phyloP scores from a whole-genome alignment of 1,140 invertebrate species.

The Helicoverpa armigera region DNA sequence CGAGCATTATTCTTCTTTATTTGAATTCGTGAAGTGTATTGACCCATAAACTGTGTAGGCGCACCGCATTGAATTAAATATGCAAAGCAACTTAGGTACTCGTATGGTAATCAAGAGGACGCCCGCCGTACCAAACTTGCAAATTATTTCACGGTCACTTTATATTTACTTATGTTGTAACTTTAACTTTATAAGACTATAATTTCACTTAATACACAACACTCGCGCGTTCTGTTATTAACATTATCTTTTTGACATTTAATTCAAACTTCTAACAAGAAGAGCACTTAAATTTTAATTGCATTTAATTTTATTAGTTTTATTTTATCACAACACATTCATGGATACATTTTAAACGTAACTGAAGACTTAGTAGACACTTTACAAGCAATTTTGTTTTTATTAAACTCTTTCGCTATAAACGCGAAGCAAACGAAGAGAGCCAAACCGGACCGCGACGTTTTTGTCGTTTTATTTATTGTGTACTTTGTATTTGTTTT shows the following conservation, averaged over 20 bases:
- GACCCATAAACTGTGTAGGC: slow-evolving; percentile 19
- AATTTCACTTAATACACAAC: background rate
- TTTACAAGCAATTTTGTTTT: slow-evolving; percentile 56
- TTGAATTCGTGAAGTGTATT: slow-evolving; percentile 23
- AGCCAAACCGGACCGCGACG: slow-evolving; percentile 67
- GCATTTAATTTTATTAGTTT: background rate
- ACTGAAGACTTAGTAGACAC: slow-evolving; percentile 26
- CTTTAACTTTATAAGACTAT: too few relatives aligned
- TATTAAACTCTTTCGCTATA: slow-evolving; percentile 67
- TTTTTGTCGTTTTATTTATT: slow-evolving; percentile 72
- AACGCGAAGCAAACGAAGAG: slow-evolving; percentile 59
- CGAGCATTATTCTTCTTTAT: background rate
- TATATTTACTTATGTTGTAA: too few relatives aligned
- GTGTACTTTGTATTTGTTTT: slow-evolving; percentile 62
- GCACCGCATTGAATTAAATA: slow-evolving; percentile 18
- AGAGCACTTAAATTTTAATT: too few relatives aligned
- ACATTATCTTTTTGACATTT: background rate
- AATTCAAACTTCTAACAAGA: too few relatives aligned
- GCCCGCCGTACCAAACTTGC: slow-evolving; percentile 36
- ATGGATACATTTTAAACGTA: slow-evolving; percentile 35
- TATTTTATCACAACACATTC: slow-evolving; percentile 23
- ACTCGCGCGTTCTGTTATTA: background rate
- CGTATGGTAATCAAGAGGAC: slow-evolving; percentile 32
- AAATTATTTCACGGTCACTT: slow-evolving; percentile 36
- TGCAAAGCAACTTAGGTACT: slow-evolving; percentile 38